Evolutionary conservation across 2,888 invertebrate species (phyloP), one percentile per base, ranked within the genome.

Genomic region (Lasioglossum zephyrum): DNA sequence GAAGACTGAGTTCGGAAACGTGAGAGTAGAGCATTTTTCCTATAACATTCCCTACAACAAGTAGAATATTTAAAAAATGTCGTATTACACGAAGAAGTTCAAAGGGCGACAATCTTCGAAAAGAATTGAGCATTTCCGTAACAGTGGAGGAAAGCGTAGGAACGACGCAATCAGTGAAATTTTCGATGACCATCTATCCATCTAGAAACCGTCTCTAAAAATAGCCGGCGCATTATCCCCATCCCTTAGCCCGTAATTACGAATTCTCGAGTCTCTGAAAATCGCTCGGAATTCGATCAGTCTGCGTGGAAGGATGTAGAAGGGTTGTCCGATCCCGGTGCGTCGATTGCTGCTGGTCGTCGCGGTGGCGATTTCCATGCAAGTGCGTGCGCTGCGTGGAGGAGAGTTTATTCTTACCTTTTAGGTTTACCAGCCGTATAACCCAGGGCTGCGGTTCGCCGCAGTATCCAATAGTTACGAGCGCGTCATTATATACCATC

Each of bases 391-490:
- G 73, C 74, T 76, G 78, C 77, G 69, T 47, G 83, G 36, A 22
- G 49, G 13, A 49, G 22, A 75, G 82, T 89, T 88, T 90, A 86
- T 85, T 88, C 88, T 89, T 89, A 78, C 88, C 82, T 88, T 89
- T 91, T 85, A 89, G 88, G 87, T 85, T 73, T 80, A 76, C 49
- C 79, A 80, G 73, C 76, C 69, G 72, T 79, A 87, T 77, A 82
- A 77, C 83, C 83, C 66, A 78, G 80, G 81, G 87, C 88, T 94
- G 94, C 92, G 94, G 94, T 93, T 92, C 81, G 91, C 94, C 94
- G 91, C 94, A 94, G 92, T 90, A 93, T 93, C 92, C 93, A 93
- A 94, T 93, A 94, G 92, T 92, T 93, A 92, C 91, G 91, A 90
- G 89, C 88, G 88, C 92, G 91, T 93, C 92, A 93, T 93, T 93